A percentile compares a stretch with the other conserved stretches of the same genome.
phyloP scores from a whole-genome alignment of 2,797 vertebrate species.

The Cichlasoma orientale region DNA sequence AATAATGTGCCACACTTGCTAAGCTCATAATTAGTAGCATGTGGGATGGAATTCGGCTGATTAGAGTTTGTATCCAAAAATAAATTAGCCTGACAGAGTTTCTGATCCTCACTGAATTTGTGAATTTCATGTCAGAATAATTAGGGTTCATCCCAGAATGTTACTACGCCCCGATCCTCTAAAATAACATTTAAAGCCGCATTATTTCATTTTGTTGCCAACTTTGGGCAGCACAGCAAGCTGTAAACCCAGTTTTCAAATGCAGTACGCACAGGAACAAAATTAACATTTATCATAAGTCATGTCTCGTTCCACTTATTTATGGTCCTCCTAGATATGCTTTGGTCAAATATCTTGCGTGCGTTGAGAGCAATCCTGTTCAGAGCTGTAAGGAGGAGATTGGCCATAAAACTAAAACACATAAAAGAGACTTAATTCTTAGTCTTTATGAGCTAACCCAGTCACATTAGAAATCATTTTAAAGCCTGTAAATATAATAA shows the following conservation, averaged over 20 bases:
- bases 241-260: not conserved
- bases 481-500: not conserved
- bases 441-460: not conserved
- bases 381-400: not conserved
- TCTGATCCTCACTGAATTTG: not conserved
- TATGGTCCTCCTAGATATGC: not conserved
- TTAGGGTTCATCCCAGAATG: not conserved
- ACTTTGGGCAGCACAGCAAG: not conserved
- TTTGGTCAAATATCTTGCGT: not conserved
- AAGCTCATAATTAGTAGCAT: not conserved
- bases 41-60: not conserved
- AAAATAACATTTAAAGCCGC: not conserved
- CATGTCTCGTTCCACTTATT: not conserved
- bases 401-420: not conserved
- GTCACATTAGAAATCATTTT: not conserved
- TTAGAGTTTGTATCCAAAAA: not conserved
- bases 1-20: not conserved
- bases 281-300: not conserved
- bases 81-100: not conserved
- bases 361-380: not conserved
- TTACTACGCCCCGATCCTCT: not conserved
- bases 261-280: not conserved
- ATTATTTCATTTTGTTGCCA: not conserved
- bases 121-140: not conserved
- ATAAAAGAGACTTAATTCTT: not conserved